A percentile compares a stretch with the other conserved stretches of the same genome.
Conservation (phyloP, 2,888 invertebrate genomes). For the Macrosiphum euphorbiae region DNA sequence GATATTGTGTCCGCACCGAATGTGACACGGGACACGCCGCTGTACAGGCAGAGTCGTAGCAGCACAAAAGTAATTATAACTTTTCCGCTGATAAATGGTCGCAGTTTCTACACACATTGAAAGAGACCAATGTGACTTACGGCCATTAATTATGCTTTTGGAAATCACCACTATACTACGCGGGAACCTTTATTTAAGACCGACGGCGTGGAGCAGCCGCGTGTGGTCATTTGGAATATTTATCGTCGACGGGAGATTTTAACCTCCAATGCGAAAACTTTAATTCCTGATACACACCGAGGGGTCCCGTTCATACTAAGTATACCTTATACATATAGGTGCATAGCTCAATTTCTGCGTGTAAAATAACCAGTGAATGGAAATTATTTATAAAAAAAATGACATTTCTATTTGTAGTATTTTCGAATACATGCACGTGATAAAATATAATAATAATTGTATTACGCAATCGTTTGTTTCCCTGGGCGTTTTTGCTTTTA, state of each 20-base stretch:
- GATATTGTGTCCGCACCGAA: not conserved
- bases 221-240: conserved; percentile 5
- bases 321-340: not conserved
- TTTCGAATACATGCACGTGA: not conserved
- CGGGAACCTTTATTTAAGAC: conserved; percentile 4
- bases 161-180: conserved; percentile 27
- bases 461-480: not conserved
- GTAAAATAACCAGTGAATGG: not conserved
- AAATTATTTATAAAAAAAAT: not conserved
- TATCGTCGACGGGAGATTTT: not conserved
- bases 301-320: not conserved
- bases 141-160: conserved; percentile 34
- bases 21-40: conserved; percentile 17
- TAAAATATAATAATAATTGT: not conserved
- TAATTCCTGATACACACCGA: conserved; percentile 1
- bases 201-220: not conserved
- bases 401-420: not conserved
- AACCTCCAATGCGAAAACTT: conserved; percentile 17
- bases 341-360: not conserved
- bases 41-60: not conserved
- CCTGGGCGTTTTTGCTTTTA: not conserved
- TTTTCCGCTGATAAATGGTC: conserved; percentile 59
- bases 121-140: conserved; percentile 12
- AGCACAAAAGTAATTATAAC: conserved; percentile 64
- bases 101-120: conserved; percentile 19